Evolutionary conservation across 2,113 vertebrate species (phyloP), one percentile per base, ranked within the genome.

Genomic region (Hippocampus zosterae): DNA sequence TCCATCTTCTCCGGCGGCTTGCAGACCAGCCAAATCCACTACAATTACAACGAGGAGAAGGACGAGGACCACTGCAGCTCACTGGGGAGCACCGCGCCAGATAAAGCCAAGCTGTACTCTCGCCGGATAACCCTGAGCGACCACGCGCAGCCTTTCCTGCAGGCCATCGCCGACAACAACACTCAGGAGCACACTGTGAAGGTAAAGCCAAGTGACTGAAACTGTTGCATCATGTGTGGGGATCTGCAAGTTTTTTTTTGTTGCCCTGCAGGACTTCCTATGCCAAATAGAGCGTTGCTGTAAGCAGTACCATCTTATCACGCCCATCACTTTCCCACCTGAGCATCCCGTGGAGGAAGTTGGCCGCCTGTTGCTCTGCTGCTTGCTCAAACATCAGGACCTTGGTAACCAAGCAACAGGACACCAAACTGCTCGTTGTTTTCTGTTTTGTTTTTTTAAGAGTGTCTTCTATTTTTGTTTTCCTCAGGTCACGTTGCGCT

Each of bases 321-420:
- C 96, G 0, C 97, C 97, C 0, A 98, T 99, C 83, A 95, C 93
- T 1, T 98, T 99, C 83, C 97, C 97, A 57, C 94, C 91, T 0
- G 97, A 99, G 62, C 97, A 99, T 82, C 97, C 97, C 0, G 97
- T 99, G 83, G 97, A 99, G 90, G 97, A 99, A 87, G 97, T 99
- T 23, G 97, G 97, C 66, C 96, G 97, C 55, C 90, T 99, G 77
- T 90, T 99, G 44, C 85, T 99, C 33, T 99, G 97, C 84, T 99
- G 96, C 88, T 93, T 99, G 70, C 91, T 99, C 61, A 99, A 99
- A 81, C 97, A 99, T 75, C 96, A 98, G 73, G 97, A 98, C 90
- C 94, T 99, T 66, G 97, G 97, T 98, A 95, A 88, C 69, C 70
- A 75, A 74, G 74, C 80, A 85, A 84, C 79, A 40, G 10, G n/a